These are phyloP conservation scores for Dryas iulia DNA, from an alignment of 1,140 invertebrate genomes.

Conservation along the genomic window DNA sequence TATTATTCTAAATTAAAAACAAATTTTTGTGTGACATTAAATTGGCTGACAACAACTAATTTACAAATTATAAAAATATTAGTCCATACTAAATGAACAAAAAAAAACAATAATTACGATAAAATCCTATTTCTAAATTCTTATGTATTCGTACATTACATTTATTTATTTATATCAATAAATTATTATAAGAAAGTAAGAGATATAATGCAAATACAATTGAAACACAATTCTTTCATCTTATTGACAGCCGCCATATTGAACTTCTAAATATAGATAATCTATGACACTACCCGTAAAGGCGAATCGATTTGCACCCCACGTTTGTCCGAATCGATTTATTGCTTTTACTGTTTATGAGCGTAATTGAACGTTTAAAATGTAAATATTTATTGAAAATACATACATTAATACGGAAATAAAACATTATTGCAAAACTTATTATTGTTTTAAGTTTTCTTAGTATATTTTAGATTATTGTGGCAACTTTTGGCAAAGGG, in stretches of 20 bases:
- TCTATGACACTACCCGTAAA: constrained; percentile 1
- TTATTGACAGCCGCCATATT: background rate
- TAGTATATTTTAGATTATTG: no score
- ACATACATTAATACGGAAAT: background rate
- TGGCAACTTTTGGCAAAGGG: no score
- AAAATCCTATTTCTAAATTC: no score
- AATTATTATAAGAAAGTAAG: background rate
- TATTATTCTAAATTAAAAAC: no score
- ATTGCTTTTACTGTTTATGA: background rate
- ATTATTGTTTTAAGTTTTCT: no score
- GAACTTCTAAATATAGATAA: constrained; percentile 3
- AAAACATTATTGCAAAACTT: background rate
- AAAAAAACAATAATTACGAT: no score
- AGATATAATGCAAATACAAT: background rate
- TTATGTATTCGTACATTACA: no score
- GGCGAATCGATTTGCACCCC: constrained; percentile 1
- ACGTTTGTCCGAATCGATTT: background rate
- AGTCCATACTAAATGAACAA: no score
- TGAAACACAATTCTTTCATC: background rate
- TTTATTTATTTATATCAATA: background rate
- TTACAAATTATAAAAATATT: no score
- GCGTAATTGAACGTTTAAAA: background rate
- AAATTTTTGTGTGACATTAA: no score
- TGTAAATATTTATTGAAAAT: background rate
- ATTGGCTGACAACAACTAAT: no score